Evolutionary conservation across 2,113 vertebrate genomes (phyloP).

Genomic region (Amphiprion ocellaris): DNA sequence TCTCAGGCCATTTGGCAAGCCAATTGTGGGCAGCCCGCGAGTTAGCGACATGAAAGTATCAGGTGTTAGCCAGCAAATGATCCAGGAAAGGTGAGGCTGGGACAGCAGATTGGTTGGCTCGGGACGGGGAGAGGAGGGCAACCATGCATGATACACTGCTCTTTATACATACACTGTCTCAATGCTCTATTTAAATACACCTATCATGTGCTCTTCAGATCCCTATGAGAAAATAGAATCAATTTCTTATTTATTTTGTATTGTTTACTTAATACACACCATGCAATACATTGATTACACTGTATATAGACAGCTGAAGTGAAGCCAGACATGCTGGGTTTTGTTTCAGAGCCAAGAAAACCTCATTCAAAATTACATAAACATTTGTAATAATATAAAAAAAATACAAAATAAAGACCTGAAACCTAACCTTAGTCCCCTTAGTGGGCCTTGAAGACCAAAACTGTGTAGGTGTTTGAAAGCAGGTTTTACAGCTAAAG

Average conservation of each 20-base stretch:
- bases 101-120: slow-evolving; percentile 74
- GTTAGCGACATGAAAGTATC: slow-evolving; percentile 82
- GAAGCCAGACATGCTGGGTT: too few relatives aligned
- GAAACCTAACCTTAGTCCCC: too few relatives aligned
- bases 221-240: neutral
- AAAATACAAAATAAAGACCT: too few relatives aligned
- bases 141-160: slow-evolving; percentile 45
- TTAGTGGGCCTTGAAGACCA: too few relatives aligned
- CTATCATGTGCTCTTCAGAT: neutral
- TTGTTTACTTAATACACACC: neutral
- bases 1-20: slow-evolving; percentile 86
- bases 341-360: too few relatives aligned
- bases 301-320: neutral
- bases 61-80: slow-evolving; percentile 86
- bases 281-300: neutral
- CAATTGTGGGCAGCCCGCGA: slow-evolving; percentile 78
- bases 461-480: too few relatives aligned
- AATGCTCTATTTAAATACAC: slow-evolving; percentile 23
- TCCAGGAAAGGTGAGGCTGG: slow-evolving; percentile 78
- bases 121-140: slow-evolving; percentile 34
- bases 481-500: too few relatives aligned
- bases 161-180: slow-evolving; percentile 21
- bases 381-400: too few relatives aligned
- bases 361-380: too few relatives aligned
- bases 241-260: neutral